Conservation (phyloP, 2,797 vertebrate genomes). For the Aldrovandia affinis region DNA sequence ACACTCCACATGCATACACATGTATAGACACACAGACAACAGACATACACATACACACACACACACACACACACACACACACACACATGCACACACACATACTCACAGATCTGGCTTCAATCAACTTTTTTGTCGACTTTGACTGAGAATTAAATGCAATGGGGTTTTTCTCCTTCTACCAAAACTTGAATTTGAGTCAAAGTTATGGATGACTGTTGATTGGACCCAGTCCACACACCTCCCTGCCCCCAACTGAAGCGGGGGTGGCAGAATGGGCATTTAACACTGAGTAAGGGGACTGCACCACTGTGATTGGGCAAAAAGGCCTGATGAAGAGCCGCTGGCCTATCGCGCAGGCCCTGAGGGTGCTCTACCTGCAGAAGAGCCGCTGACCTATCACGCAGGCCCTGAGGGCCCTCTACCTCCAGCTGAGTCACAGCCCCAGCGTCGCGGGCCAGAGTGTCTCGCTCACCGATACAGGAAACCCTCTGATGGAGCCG, state of each 20-base stretch:
- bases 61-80: background rate
- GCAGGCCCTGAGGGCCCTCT: background rate
- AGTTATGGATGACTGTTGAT: background rate
- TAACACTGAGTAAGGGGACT: background rate
- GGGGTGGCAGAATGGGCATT: no score
- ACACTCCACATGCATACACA: background rate
- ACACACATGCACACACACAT: background rate
- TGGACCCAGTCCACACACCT: background rate
- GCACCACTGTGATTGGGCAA: background rate
- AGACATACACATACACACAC: background rate
- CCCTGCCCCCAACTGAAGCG: background rate
- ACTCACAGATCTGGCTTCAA: background rate
- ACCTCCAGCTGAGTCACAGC: conserved; percentile 1
- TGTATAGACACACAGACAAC: background rate
- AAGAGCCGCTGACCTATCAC: no score
- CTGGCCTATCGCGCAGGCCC: no score
- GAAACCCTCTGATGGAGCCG: conserved; percentile 66
- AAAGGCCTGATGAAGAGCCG: no score
- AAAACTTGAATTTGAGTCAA: background rate
- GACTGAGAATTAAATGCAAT: background rate
- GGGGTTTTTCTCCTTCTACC: background rate
- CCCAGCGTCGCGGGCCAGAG: background rate
- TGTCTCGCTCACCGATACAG: conserved; percentile 55
- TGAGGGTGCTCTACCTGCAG: no score
- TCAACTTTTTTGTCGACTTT: no score